phyloP scores from a whole-genome alignment of 2,888 invertebrate genomes.

The Pardosa pseudoannulata region DNA sequence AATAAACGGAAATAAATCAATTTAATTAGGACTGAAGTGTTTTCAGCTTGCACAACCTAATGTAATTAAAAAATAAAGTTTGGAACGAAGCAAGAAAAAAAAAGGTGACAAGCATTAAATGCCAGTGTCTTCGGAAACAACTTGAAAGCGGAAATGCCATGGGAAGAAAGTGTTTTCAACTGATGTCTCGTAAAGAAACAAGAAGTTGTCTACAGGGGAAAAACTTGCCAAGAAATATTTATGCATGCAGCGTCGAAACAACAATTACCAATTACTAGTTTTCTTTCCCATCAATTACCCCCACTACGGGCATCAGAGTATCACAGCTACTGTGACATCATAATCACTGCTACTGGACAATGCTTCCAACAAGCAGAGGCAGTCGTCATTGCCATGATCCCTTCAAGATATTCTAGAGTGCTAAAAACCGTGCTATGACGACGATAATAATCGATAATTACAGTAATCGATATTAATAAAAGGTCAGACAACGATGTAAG shows the following conservation, averaged over 20 bases:
- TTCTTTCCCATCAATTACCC: not conserved
- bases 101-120: too few relatives aligned
- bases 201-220: too few relatives aligned
- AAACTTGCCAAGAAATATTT: not conserved
- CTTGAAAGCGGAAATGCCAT: too few relatives aligned
- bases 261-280: constrained; percentile 2
- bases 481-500: not conserved
- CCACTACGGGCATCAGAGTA: not conserved
- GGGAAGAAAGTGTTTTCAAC: too few relatives aligned
- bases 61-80: too few relatives aligned
- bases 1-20: too few relatives aligned
- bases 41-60: too few relatives aligned
- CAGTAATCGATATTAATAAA: constrained; percentile 5
- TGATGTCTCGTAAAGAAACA: too few relatives aligned
- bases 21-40: too few relatives aligned
- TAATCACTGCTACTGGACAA: not conserved
- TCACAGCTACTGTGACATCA: not conserved
- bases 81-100: too few relatives aligned
- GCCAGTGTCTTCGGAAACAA: too few relatives aligned
- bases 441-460: constrained; percentile 11
- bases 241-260: not conserved
- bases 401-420: not conserved
- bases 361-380: not conserved
- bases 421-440: constrained; percentile 2
- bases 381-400: not conserved